A percentile compares a stretch with the other conserved stretches of the same genome.
Conservation (phyloP, 2,113 vertebrate genomes). For the Nibea coibor region DNA sequence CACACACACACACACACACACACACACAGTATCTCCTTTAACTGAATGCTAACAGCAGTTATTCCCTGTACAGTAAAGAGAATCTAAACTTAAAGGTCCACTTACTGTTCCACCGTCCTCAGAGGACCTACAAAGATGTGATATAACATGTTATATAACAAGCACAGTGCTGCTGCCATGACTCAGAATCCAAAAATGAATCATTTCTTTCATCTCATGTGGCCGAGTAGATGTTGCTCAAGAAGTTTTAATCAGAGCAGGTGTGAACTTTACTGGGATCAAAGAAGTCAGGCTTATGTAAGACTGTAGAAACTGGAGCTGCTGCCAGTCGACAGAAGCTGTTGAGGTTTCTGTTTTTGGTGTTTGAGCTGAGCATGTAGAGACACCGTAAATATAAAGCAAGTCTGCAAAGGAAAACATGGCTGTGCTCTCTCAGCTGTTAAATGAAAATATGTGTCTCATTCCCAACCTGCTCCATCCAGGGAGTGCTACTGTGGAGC, state of each 20-base stretch:
- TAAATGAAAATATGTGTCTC: background rate
- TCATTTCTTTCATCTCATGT: background rate
- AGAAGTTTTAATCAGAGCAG: background rate
- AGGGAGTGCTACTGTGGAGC: constrained; percentile 94
- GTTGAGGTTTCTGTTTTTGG: constrained; percentile 13
- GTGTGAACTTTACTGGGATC: background rate
- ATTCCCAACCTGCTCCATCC: constrained; percentile 22
- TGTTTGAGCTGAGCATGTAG: background rate
- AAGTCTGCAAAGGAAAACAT: background rate
- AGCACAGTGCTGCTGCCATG: background rate
- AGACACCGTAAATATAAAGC: constrained; percentile 18
- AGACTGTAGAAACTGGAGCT: background rate
- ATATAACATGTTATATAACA: too few relatives aligned
- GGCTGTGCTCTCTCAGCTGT: background rate
- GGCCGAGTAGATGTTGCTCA: constrained; percentile 4
- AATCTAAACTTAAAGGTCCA: background rate
- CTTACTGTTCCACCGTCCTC: background rate
- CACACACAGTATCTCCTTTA: background rate
- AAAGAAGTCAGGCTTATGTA: constrained; percentile 2
- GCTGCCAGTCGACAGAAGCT: background rate
- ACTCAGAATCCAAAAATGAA: background rate
- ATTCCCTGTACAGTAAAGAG: background rate
- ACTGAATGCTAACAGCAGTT: background rate
- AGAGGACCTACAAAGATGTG: background rate
- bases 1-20: constrained; percentile 3